phyloP scores from a whole-genome alignment of 2,797 vertebrate species.

The Esox lucius region DNA sequence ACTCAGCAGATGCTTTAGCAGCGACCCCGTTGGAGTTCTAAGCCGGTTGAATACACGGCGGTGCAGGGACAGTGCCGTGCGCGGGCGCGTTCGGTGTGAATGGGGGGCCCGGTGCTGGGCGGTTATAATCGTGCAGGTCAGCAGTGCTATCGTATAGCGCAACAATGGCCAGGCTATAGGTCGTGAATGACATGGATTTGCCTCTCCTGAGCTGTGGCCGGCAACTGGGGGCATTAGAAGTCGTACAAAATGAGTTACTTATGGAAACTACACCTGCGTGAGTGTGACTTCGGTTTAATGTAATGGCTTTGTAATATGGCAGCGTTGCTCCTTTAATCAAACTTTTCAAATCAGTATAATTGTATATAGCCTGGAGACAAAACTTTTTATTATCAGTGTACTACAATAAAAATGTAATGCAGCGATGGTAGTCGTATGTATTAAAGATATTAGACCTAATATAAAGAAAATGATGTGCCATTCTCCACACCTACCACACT shows the following conservation, averaged over 20 bases:
- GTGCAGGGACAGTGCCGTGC: constrained; percentile 31
- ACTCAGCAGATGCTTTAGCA: constrained; percentile 66
- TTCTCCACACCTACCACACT: not conserved
- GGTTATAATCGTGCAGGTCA: constrained; percentile 73
- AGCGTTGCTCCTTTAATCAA: not conserved
- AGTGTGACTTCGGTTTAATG: not conserved
- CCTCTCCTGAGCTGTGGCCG: constrained; percentile 2
- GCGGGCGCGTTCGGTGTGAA: constrained; percentile 45
- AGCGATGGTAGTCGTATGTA: not conserved
- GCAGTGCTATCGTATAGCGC: constrained; percentile 68
- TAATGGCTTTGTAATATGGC: not conserved
- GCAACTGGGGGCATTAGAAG: not conserved
- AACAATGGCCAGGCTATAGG: constrained; percentile 67
- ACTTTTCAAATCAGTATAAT: not conserved
- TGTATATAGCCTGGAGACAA: not conserved
- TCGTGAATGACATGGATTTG: constrained; percentile 69
- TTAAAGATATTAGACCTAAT: not conserved
- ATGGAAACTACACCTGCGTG: not conserved
- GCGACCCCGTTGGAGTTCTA: constrained; percentile 6
- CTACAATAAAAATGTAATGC: too few relatives aligned
- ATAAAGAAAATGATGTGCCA: not conserved
- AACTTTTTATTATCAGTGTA: too few relatives aligned
- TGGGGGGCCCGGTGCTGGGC: constrained; percentile 38
- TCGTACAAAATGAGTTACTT: not conserved
- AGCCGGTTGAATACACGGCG: not conserved